Conservation (phyloP, 2,888 invertebrate species). For the Anthrax anthrax region DNA sequence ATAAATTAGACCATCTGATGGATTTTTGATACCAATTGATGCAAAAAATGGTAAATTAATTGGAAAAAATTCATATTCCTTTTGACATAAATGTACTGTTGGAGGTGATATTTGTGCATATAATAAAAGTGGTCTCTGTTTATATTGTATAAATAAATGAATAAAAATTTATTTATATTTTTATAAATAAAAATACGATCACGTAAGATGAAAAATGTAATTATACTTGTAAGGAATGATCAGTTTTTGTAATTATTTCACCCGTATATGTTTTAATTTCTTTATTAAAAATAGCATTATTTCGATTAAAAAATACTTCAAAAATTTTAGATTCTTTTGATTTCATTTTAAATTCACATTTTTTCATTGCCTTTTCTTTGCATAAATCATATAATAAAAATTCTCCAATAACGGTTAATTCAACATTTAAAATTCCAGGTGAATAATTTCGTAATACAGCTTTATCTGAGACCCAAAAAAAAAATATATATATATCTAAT, state of each 20-base stretch:
- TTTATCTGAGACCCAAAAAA: background rate
- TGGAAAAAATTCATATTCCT: background rate
- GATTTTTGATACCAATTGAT: constrained; percentile 4
- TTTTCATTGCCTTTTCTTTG: background rate
- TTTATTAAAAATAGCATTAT: background rate
- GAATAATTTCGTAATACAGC: background rate
- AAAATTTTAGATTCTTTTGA: constrained; percentile 2
- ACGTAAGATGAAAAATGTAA: background rate
- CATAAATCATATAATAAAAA: constrained; percentile 2
- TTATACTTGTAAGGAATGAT: background rate
- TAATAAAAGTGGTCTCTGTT: constrained; percentile 4
- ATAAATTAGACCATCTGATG: constrained; percentile 1
- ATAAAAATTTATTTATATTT: background rate
- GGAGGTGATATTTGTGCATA: constrained; percentile 2
- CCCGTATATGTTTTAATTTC: constrained; percentile 2
- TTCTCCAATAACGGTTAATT: constrained; percentile 2
- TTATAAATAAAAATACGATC: too few species aligned
- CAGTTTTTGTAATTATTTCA: constrained; percentile 1
- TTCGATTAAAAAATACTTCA: constrained; percentile 4
- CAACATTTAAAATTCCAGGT: background rate
- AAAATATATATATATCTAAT: background rate
- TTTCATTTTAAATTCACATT: constrained; percentile 1
- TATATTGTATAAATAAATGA: too few species aligned
- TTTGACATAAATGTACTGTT: background rate
- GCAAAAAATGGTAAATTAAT: constrained; percentile 1